Percentiles rank a stretch among this genome's conserved stretches.
Conservation (phyloP, 2,888 invertebrate species). For the Cremastobaeus sp. region DNA sequence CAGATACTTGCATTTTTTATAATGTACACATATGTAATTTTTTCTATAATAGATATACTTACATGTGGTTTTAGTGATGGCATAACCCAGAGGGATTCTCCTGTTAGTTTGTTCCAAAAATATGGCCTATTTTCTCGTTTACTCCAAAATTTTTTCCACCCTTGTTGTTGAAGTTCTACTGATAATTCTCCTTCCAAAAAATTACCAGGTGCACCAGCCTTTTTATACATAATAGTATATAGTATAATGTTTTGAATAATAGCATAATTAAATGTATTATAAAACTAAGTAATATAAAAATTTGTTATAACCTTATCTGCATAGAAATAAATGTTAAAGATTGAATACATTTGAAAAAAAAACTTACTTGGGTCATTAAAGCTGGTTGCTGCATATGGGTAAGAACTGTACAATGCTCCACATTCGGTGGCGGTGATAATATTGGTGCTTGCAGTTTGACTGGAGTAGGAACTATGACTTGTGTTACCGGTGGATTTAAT, state of each 20-base stretch:
- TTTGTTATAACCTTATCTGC: no score
- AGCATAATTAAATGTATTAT: no score
- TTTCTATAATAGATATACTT: constrained; percentile 42
- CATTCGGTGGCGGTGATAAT: constrained; percentile 71
- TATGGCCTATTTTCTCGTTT: constrained; percentile 96
- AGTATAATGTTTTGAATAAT: no score
- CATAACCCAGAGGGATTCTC: constrained; percentile 98
- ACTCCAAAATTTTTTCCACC: constrained; percentile 98
- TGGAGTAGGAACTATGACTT: constrained; percentile 78
- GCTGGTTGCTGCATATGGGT: constrained; percentile 75
- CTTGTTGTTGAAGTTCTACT: constrained; percentile 87
- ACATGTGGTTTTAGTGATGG: constrained; percentile 87
- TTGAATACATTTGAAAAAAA: not conserved
- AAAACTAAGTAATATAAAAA: no score
- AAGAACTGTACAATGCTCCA: constrained; percentile 71
- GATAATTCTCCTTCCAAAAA: constrained; percentile 80
- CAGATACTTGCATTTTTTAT: no score
- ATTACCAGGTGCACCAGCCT: constrained; percentile 68
- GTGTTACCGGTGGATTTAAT: constrained; percentile 68
- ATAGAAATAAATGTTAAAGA: not conserved
- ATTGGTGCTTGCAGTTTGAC: constrained; percentile 76
- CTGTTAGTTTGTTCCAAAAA: constrained; percentile 97
- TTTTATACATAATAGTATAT: not conserved
- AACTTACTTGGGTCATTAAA: constrained; percentile 69
- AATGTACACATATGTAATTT: no score